Evolutionary conservation across 2,888 invertebrate species (phyloP).

Genomic region (Stenurella melanura): DNA sequence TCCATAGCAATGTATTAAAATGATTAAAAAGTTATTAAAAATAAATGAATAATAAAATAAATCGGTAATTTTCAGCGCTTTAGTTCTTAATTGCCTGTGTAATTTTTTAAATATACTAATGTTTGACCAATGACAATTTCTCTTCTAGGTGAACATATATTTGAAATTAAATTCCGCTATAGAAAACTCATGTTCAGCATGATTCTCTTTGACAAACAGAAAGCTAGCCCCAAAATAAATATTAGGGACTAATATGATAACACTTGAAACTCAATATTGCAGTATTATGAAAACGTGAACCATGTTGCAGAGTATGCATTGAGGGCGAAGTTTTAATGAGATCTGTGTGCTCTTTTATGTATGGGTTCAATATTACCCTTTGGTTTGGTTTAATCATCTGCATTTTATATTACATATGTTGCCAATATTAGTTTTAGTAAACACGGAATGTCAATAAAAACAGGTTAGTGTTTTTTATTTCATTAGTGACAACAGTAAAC

Average conservation of each 20-base stretch:
- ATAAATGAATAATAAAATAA: too few relatives aligned
- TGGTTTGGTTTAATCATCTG: not conserved
- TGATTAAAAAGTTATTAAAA: too few relatives aligned
- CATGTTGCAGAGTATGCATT: slow-evolving; percentile 24
- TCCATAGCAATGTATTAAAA: too few relatives aligned
- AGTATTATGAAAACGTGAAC: slow-evolving; percentile 43
- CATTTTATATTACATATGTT: not conserved
- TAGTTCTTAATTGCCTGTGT: too few relatives aligned
- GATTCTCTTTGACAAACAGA: slow-evolving; percentile 49
- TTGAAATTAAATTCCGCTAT: slow-evolving; percentile 44
- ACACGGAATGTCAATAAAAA: too few relatives aligned
- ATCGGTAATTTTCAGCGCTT: too few relatives aligned
- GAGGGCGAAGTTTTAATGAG: slow-evolving; percentile 24
- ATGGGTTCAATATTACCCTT: not conserved
- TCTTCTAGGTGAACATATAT: not conserved
- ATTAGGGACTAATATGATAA: slow-evolving; percentile 51
- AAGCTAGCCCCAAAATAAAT: slow-evolving; percentile 46
- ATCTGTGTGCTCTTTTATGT: slow-evolving; percentile 28
- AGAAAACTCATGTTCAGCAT: slow-evolving; percentile 43
- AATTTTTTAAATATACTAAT: too few relatives aligned
- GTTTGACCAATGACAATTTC: too few relatives aligned
- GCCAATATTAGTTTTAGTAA: not conserved
- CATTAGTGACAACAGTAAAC: too few relatives aligned
- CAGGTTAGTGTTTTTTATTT: too few relatives aligned
- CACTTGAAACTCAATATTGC: slow-evolving; percentile 51